Conservation (phyloP, 2,888 invertebrate genomes). For the Caenorhabditis sp. region DNA sequence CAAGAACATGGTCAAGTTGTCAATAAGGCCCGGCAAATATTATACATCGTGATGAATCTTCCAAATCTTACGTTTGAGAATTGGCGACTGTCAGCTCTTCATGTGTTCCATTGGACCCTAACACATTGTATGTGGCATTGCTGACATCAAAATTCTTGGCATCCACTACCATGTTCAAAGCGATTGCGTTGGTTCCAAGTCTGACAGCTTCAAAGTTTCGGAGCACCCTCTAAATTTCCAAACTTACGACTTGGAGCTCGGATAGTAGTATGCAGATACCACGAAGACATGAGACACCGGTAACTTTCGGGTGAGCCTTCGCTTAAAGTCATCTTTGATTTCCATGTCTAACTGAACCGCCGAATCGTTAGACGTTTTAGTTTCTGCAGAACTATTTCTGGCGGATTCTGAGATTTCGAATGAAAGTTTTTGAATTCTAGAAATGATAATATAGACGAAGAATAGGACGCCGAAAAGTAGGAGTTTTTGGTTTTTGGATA, state of each 20-base stretch:
- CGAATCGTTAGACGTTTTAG: too few species aligned
- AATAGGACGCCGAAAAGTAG: too few species aligned
- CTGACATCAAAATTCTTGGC: constrained; percentile 10
- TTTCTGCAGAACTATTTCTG: too few species aligned
- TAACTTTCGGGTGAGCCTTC: not conserved
- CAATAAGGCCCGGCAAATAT: not conserved
- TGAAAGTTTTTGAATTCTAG: too few species aligned
- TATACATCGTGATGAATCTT: constrained; percentile 18
- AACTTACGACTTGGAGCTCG: constrained; percentile 42
- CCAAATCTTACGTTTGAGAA: constrained; percentile 26
- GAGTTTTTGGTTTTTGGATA: too few species aligned
- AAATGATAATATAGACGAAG: too few species aligned
- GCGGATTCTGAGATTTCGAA: too few species aligned
- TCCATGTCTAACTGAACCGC: too few species aligned
- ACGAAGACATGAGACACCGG: constrained; percentile 26
- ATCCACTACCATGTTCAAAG: constrained; percentile 38
- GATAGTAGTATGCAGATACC: constrained; percentile 45
- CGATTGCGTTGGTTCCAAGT: constrained; percentile 39
- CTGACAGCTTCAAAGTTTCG: constrained; percentile 8
- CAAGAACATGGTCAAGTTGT: too few species aligned
- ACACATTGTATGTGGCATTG: not conserved
- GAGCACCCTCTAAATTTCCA: not conserved
- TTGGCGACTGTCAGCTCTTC: not conserved
- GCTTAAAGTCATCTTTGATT: too few species aligned
- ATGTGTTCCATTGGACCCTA: constrained; percentile 31